Conservation (phyloP, 2,113 vertebrate species). For the Tetrax tetrax region DNA sequence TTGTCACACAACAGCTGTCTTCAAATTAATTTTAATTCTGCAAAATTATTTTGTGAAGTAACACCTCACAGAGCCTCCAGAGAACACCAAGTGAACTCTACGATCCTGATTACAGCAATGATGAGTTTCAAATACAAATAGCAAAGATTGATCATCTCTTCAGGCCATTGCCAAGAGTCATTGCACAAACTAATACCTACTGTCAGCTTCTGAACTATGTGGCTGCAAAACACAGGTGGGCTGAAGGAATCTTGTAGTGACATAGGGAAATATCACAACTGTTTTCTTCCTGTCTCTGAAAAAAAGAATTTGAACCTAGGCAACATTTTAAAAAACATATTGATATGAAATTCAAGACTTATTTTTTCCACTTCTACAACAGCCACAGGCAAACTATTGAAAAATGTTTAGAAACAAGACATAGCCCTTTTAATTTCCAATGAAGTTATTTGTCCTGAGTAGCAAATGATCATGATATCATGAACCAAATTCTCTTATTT, state of each 20-base stretch:
- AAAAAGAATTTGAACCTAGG: not conserved
- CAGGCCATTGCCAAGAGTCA: not conserved
- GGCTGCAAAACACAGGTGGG: not conserved
- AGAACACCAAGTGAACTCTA: not conserved
- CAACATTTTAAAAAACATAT: not conserved
- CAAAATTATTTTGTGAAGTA: not conserved
- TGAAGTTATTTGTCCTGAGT: not conserved
- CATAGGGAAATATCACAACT: not conserved
- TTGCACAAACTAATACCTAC: not conserved
- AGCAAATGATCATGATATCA: not conserved
- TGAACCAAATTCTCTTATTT: not conserved
- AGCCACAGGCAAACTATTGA: rapidly evolving
- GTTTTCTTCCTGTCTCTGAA: not conserved
- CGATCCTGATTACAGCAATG: not conserved
- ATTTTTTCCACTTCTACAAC: not conserved
- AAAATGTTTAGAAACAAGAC: not conserved
- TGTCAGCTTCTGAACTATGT: not conserved
- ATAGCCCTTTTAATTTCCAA: not conserved
- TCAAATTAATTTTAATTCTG: not conserved
- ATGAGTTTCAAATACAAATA: not conserved
- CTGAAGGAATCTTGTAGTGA: not conserved
- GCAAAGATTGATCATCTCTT: not conserved
- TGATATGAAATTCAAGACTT: not conserved
- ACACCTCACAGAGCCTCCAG: not conserved
- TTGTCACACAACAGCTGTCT: not conserved